Base-by-base conservation (phyloP, 2,797 vertebrate genomes). In the Chiroxiphia lanceolata region DNA sequence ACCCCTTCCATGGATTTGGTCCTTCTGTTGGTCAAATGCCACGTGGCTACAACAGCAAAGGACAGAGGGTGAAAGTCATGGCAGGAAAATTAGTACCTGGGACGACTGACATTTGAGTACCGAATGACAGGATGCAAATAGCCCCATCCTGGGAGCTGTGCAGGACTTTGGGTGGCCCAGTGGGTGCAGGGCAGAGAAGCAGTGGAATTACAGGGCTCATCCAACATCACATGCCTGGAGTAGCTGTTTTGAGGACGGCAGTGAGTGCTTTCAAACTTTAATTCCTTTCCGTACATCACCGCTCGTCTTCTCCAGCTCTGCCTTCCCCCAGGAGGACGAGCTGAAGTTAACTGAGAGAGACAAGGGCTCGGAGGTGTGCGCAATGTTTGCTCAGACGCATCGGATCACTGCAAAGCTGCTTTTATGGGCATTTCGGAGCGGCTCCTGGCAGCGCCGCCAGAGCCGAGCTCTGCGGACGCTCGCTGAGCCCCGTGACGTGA, bases 341-440 rank as follows among this genome's bases (percentile, higher is more conserved):
- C 82, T 95, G 95, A 96, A 83, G 96, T 91, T 96, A 94, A 96
- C n/a, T 4, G 20, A 60, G 89, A 83, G 31, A 94, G 96, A 96
- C 96, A 95, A 36, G 95, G 78, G 78, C 95, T 96, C 2, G 6
- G 95, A 94, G 96, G 95, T 96, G 95, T 36, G 87, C 0, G 2
- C 78, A 74, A 67, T 45, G 82, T 82, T 59, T 56, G 74, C 85
- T 94, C 89, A 83, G 60, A 87, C 0, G 1, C 90, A 40, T 10
- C 5, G 0, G 27, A 81, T 57, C 15, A 0, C 87, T 50, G 79
- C 87, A 86, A 4, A 94, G 82, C 89, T 79, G 94, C 96, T 96
- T 96, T 95, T 95, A 96, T 96, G 96, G 96, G 95, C 96, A 96
- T 96, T 87, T 94, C 4, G 0, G 60, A 93, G 95, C 27, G 0